Conservation (phyloP, 2,888 invertebrate genomes). For the Hypercompe scribonia region DNA sequence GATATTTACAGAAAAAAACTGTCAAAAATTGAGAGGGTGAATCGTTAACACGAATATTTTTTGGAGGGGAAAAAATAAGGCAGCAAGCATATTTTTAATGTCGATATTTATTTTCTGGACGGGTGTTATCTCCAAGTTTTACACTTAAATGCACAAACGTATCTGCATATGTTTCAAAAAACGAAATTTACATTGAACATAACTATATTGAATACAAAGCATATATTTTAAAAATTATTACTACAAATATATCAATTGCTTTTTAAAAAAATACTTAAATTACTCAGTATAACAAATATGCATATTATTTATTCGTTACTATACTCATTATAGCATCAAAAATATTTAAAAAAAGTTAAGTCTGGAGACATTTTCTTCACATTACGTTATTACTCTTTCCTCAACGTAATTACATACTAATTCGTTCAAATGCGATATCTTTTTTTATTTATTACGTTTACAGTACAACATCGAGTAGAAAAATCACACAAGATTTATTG, state of each 20-base stretch:
- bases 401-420: background rate
- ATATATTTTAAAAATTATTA: conserved; percentile 47
- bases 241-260: conserved; percentile 46
- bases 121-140: conserved; percentile 54
- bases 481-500: conserved; percentile 5
- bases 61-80: conserved; percentile 5
- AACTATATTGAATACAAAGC: conserved; percentile 30
- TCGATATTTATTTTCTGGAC: conserved; percentile 71
- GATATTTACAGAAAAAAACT: too few species aligned
- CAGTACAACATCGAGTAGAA: background rate
- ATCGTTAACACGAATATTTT: too few species aligned
- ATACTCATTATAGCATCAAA: conserved; percentile 15
- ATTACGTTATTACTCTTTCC: background rate
- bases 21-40: too few species aligned
- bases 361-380: background rate
- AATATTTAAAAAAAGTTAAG: background rate
- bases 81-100: conserved; percentile 27
- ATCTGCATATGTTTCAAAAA: conserved; percentile 40
- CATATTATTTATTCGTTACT: conserved; percentile 17
- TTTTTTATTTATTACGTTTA: background rate
- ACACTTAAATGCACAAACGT: conserved; percentile 34
- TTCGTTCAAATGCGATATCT: background rate
- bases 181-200: conserved; percentile 37
- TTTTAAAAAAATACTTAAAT: conserved; percentile 26
- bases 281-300: conserved; percentile 32